phyloP scores from a whole-genome alignment of 2,797 vertebrate species.

The Craterocephalus amniculus region DNA sequence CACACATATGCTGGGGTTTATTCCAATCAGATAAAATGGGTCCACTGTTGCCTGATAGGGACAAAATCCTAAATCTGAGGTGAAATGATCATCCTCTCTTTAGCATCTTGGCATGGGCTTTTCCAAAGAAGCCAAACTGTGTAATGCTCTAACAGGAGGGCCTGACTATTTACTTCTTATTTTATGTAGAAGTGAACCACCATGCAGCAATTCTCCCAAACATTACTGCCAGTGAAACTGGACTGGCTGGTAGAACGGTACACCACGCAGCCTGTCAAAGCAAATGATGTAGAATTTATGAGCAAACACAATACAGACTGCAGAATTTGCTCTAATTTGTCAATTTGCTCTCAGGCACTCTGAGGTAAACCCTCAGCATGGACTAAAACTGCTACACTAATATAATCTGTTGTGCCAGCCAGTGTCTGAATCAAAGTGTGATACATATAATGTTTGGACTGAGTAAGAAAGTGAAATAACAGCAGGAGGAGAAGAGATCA shows the following conservation, averaged over 20 bases:
- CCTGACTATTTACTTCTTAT: background rate
- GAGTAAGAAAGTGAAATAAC: background rate
- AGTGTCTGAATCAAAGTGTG: constrained; percentile 6
- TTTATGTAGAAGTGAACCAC: background rate
- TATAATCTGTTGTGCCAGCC: constrained; percentile 1
- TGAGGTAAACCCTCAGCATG: background rate
- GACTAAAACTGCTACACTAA: constrained; percentile 18
- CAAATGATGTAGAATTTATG: background rate
- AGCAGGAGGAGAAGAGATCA: background rate
- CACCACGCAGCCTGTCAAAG: background rate
- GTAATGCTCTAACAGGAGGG: background rate
- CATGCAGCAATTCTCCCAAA: background rate
- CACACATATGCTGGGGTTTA: background rate
- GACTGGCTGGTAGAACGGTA: background rate
- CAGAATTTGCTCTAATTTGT: background rate
- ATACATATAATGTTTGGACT: background rate
- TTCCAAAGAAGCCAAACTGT: background rate
- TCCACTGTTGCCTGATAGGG: background rate
- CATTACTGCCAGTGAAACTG: background rate
- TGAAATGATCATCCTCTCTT: constrained; percentile 7
- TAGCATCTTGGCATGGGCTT: background rate
- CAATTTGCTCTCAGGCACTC: background rate
- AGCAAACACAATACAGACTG: background rate
- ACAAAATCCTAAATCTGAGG: constrained; percentile 4
- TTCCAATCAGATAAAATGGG: background rate